These are phyloP conservation scores for Diadema setosum DNA, from an alignment of 35 echinoderm and acorn worm species.

Conservation along the genomic window DNA sequence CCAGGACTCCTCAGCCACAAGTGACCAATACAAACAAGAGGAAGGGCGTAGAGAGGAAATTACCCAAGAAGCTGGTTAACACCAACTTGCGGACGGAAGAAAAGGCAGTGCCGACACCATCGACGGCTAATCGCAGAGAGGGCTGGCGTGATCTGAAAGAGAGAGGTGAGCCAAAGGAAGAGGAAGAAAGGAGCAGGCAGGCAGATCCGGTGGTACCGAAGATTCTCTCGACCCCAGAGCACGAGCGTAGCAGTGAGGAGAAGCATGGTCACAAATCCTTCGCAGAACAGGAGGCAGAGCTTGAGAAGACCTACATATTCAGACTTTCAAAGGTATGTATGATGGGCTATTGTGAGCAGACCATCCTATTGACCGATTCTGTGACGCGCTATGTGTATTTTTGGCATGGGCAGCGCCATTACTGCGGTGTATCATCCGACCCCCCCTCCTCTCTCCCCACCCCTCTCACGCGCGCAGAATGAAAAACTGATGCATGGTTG, in stretches of 20 bases:
- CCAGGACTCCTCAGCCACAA: not conserved
- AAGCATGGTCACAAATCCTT: not conserved
- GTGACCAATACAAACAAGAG: not conserved
- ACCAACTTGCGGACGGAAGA: not conserved
- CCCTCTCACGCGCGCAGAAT: too few species aligned
- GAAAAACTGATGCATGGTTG: too few species aligned
- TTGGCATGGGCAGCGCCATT: too few species aligned
- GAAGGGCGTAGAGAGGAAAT: not conserved
- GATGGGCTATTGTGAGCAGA: too few species aligned
- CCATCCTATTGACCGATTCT: too few species aligned
- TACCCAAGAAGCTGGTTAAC: not conserved
- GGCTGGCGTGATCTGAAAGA: not conserved
- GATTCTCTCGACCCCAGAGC: not conserved
- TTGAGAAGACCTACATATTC: conserved; percentile 41
- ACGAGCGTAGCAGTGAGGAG: not conserved
- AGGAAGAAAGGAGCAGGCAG: not conserved
- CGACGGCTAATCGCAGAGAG: not conserved
- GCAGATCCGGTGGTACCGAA: not conserved
- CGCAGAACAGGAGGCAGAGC: not conserved
- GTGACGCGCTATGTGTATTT: too few species aligned
- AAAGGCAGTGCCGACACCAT: not conserved
- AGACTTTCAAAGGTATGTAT: conserved; percentile 45
- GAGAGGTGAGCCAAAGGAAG: not conserved
- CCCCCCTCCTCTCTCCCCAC: too few species aligned
- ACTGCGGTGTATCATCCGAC: too few species aligned